These are phyloP conservation scores for Pristionchus entomophagus DNA, from an alignment of 2,888 invertebrate species.

Conservation along the genomic window DNA sequence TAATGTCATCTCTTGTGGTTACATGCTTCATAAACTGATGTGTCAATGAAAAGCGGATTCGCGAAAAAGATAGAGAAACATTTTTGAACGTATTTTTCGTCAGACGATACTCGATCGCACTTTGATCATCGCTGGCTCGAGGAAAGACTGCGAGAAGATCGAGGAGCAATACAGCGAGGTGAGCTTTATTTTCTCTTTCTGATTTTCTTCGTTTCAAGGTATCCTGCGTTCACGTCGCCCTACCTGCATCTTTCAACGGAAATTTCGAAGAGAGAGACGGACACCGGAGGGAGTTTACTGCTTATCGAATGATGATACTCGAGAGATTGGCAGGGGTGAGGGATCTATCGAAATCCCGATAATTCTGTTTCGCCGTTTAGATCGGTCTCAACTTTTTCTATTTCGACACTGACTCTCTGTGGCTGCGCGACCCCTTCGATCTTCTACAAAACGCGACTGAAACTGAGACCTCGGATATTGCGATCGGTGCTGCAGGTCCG, in stretches of 20 bases:
- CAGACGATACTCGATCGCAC: constrained; percentile 60
- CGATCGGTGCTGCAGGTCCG: constrained; percentile 56
- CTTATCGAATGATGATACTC: constrained; percentile 66
- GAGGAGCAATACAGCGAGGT: constrained; percentile 21
- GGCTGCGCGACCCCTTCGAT: constrained; percentile 67
- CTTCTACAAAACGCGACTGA: constrained; percentile 55
- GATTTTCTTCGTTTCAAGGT: constrained; percentile 47
- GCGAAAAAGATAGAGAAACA: background rate
- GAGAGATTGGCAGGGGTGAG: constrained; percentile 58
- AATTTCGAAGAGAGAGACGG: constrained; percentile 49
- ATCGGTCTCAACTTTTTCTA: constrained; percentile 56
- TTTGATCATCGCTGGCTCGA: constrained; percentile 59
- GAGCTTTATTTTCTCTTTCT: background rate
- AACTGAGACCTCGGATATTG: constrained; percentile 67
- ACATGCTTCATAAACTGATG: too few species aligned
- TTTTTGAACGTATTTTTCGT: background rate
- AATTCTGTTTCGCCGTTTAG: background rate
- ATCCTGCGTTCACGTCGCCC: constrained; percentile 47
- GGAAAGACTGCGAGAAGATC: background rate
- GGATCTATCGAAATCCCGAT: background rate
- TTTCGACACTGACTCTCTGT: constrained; percentile 71
- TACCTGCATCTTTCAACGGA: constrained; percentile 53
- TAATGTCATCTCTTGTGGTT: too few species aligned
- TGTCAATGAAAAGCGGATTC: too few species aligned
- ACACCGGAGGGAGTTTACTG: constrained; percentile 7